phyloP scores from a whole-genome alignment of 1,140 invertebrate genomes.

The Phthorimaea operculella region DNA sequence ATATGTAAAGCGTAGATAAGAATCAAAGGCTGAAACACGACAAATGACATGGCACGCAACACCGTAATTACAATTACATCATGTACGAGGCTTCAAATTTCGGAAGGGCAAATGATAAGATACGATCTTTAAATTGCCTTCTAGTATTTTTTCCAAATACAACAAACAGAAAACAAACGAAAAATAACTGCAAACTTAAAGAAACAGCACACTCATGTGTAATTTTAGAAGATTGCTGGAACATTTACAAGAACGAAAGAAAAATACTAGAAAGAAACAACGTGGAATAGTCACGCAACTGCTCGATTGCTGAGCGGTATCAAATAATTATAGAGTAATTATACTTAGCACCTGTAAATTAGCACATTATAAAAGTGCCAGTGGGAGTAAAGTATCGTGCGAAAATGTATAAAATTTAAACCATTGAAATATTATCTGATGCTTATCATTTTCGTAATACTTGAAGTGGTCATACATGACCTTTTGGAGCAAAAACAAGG shows the following conservation, averaged over 20 bases:
- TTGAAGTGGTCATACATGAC: neutral
- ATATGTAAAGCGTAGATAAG: slow-evolving; percentile 25
- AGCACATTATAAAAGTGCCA: neutral
- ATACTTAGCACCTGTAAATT: slow-evolving; percentile 2
- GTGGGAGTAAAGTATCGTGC: neutral
- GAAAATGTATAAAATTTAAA: neutral
- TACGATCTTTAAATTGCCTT: too few species aligned
- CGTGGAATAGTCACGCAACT: neutral
- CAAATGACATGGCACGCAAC: slow-evolving; percentile 33
- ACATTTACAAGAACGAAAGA: too few species aligned
- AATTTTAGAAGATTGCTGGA: too few species aligned
- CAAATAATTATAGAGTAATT: slow-evolving; percentile 1
- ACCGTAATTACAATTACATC: slow-evolving; percentile 25
- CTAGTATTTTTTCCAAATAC: too few species aligned
- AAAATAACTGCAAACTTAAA: too few species aligned
- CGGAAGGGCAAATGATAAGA: too few species aligned
- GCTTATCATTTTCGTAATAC: neutral
- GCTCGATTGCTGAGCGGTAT: neutral
- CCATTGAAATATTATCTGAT: slow-evolving; percentile 4
- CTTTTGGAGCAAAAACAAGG: slow-evolving; percentile 1
- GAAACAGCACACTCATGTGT: too few species aligned
- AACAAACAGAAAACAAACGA: too few species aligned
- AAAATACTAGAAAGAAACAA: neutral
- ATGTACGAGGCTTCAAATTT: neutral
- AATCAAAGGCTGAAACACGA: slow-evolving; percentile 24